Base-by-base conservation (phyloP, 2,888 invertebrate species). In the Terebella lapidaria region DNA sequence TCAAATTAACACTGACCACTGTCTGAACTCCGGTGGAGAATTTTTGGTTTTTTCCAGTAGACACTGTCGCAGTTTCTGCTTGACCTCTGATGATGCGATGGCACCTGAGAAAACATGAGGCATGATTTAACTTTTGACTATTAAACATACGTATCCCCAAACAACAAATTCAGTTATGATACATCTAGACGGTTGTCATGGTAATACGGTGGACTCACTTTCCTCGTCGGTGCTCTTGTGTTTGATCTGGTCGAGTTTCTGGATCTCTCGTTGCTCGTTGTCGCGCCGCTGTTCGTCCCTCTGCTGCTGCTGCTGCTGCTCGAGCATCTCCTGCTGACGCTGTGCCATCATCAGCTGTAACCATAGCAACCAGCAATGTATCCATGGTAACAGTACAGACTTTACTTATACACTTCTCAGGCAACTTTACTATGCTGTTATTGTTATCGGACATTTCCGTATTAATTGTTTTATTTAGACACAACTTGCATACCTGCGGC, bases 141-240 rank as follows among this genome's bases (percentile, higher is more conserved):
- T 10, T 35, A n/a, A 35, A 35, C 10, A 35, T 35, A 10, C 10
- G 42, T 35, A 15, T 35, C 10, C 10, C 42, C 42, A 35, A 35
- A 35, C n/a, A 35, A 35, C 42, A n/a, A n/a, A n/a, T n/a, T n/a
- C n/a, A n/a, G n/a, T n/a, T n/a, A n/a, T n/a, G n/a, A n/a, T n/a
- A n/a, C n/a, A n/a, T n/a, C n/a, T n/a, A n/a, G n/a, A n/a, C n/a
- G n/a, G n/a, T n/a, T n/a, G n/a, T n/a, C n/a, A n/a, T n/a, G n/a
- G n/a, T n/a, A n/a, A n/a, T n/a, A n/a, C n/a, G n/a, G n/a, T n/a
- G n/a, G n/a, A 68, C 79, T 72, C 68, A 81, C 94, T 94, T 83
- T 93, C 92, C 81, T 94, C 93, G 78, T 91, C 90, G 81, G 93
- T 93, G 81, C 94, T 92, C 81, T 94, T 94, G 83, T 93, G 92